Evolutionary conservation across 2,888 invertebrate genomes (phyloP).

Genomic region (Antheraea assamensis): DNA sequence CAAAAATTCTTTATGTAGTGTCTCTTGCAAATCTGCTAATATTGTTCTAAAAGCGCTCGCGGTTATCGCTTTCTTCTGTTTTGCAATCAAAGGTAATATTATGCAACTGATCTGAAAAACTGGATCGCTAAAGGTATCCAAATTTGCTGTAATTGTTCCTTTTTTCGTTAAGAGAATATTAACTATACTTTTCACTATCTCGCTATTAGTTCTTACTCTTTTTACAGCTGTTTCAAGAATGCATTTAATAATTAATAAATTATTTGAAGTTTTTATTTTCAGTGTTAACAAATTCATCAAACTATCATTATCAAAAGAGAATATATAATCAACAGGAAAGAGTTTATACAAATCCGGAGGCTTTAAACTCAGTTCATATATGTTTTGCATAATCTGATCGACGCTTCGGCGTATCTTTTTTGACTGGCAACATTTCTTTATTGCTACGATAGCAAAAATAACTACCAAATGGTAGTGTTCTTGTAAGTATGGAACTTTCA

Average conservation of each 20-base stretch:
- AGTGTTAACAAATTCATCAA: constrained; percentile 61
- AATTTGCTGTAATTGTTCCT: constrained; percentile 43
- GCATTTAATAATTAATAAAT: constrained; percentile 55
- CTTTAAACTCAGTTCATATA: constrained; percentile 67
- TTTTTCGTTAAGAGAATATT: constrained; percentile 57
- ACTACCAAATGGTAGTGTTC: constrained; percentile 67
- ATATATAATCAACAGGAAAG: constrained; percentile 62
- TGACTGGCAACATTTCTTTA: constrained; percentile 60
- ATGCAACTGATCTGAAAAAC: constrained; percentile 70
- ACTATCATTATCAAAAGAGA: constrained; percentile 56
- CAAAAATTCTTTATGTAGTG: constrained; percentile 60
- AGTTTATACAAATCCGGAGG: constrained; percentile 70
- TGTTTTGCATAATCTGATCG: constrained; percentile 58
- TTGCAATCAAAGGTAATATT: constrained; percentile 66
- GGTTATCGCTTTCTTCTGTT: constrained; percentile 67
- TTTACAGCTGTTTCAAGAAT: constrained; percentile 68
- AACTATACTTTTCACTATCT: constrained; percentile 66
- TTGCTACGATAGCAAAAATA: constrained; percentile 60
- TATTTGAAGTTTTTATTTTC: constrained; percentile 62
- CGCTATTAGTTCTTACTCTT: constrained; percentile 62
- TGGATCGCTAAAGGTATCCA: constrained; percentile 62
- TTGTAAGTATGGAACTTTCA: constrained; percentile 65
- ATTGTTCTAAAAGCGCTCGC: constrained; percentile 64
- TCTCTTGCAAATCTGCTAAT: constrained; percentile 70
- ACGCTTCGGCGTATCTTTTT: constrained; percentile 60